A percentile compares a stretch with the other conserved stretches of the same genome.
phyloP scores from a whole-genome alignment of 2,888 invertebrate species.

The Polia nebulosa region DNA sequence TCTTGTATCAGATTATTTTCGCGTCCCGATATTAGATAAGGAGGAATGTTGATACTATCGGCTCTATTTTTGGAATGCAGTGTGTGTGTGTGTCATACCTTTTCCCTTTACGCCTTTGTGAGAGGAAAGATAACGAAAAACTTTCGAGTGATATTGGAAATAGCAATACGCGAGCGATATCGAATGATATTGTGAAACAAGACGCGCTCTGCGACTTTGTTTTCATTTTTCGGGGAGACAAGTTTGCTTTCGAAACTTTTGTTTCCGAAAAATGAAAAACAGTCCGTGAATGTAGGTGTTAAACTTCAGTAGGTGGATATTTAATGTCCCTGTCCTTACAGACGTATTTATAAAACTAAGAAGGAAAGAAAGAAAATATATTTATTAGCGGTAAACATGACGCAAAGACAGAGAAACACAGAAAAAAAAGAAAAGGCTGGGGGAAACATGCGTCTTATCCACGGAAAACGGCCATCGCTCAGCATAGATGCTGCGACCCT shows the following conservation, averaged over 20 bases:
- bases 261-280: neutral
- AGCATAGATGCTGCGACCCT: too few relatives aligned
- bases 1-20: slow-evolving; percentile 53
- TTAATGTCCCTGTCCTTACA: neutral
- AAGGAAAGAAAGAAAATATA: too few relatives aligned
- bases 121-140: slow-evolving; percentile 54
- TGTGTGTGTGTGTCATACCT: slow-evolving; percentile 54
- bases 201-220: slow-evolving; percentile 10
- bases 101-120: slow-evolving; percentile 55
- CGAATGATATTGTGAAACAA: slow-evolving; percentile 47
- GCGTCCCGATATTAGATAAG: slow-evolving; percentile 47
- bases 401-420: too few relatives aligned
- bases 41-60: slow-evolving; percentile 55
- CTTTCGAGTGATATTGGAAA: slow-evolving; percentile 58
- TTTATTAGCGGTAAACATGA: too few relatives aligned
- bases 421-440: too few relatives aligned
- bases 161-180: slow-evolving; percentile 51
- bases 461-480: too few relatives aligned
- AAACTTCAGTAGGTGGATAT: neutral
- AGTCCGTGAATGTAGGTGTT: neutral
- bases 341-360: too few relatives aligned
- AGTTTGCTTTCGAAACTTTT: neutral
- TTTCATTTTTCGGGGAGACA: slow-evolving; percentile 2
- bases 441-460: too few relatives aligned
- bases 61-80: slow-evolving; percentile 47